phyloP scores from a whole-genome alignment of 1,140 invertebrate genomes.

The Aphis gossypii region DNA sequence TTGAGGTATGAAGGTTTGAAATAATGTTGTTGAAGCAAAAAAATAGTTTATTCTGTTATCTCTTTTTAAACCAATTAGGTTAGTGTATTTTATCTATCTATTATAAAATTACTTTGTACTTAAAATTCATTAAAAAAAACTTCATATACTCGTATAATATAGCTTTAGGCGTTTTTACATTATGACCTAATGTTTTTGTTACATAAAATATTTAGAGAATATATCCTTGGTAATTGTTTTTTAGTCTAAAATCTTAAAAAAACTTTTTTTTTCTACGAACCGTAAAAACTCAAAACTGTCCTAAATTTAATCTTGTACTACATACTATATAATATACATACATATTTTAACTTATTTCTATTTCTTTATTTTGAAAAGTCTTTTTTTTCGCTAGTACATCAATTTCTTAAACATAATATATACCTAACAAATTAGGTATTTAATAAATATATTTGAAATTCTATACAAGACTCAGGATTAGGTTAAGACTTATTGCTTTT shows the following conservation, averaged over 20 bases:
- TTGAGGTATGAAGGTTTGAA: neutral
- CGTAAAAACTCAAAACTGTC: neutral
- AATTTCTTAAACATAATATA: neutral
- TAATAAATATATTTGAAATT: neutral
- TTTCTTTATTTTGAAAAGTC: neutral
- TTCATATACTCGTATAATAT: neutral
- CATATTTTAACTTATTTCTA: too few species aligned
- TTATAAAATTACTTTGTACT: neutral
- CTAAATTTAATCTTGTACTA: neutral
- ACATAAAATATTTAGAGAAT: neutral
- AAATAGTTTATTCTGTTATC: neutral
- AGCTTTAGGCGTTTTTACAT: neutral
- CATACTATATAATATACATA: neutral
- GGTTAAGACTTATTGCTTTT: neutral
- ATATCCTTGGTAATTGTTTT: neutral
- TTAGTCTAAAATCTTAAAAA: neutral
- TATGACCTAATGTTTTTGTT: neutral
- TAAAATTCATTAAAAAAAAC: neutral
- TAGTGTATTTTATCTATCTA: neutral
- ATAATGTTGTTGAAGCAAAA: neutral
- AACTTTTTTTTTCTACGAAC: neutral
- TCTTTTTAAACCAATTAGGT: neutral
- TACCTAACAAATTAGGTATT: neutral
- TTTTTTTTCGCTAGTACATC: neutral
- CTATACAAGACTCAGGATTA: neutral